phyloP scores from a whole-genome alignment of 1,140 invertebrate species.

The Zaprionus capensis region DNA sequence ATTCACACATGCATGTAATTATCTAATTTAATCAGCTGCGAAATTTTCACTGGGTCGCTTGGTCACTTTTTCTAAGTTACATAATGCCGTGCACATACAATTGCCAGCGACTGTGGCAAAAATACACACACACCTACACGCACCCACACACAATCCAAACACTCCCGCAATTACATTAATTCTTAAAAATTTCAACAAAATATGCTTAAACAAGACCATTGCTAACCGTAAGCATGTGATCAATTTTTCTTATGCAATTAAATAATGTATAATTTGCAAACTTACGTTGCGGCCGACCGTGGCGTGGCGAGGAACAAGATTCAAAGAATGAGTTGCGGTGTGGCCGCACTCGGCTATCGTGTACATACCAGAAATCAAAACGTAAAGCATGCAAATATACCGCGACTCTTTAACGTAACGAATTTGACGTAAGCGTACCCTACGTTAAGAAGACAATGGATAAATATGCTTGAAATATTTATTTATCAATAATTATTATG shows the following conservation, averaged over 20 bases:
- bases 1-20: conserved; percentile 45
- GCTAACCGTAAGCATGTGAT: conserved; percentile 36
- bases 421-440: not conserved
- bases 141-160: not conserved
- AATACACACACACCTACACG: not conserved
- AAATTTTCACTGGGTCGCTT: conserved; percentile 24
- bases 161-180: not conserved
- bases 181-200: not conserved
- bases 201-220: not conserved
- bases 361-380: conserved; percentile 15
- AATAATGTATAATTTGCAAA: conserved; percentile 28
- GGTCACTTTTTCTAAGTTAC: conserved; percentile 65
- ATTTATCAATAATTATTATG: no score
- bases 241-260: conserved; percentile 49
- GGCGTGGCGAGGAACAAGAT: conserved; percentile 39
- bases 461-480: no score
- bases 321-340: conserved; percentile 44
- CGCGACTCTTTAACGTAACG: not conserved
- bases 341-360: conserved; percentile 13
- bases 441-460: not conserved
- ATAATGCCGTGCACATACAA: conserved; percentile 60
- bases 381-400: not conserved
- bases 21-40: conserved; percentile 71
- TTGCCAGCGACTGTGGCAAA: not conserved
- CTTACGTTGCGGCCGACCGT: conserved; percentile 33